Conservation (phyloP, 2,113 vertebrate species). For the Archilochus colubris region DNA sequence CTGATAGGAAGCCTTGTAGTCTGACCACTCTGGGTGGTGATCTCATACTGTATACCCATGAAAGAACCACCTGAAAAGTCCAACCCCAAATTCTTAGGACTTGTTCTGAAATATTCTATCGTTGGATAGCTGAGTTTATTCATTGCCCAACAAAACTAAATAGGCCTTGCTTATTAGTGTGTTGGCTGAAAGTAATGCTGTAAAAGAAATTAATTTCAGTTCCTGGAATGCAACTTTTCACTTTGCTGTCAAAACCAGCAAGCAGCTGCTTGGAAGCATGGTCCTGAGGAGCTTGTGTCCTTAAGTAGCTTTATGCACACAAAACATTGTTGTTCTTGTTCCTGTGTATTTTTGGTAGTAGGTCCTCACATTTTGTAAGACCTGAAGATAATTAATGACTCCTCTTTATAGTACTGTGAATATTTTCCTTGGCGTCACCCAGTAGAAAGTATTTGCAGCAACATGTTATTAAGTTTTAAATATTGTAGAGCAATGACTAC, state of each 20-base stretch:
- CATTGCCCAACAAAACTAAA: neutral
- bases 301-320: neutral
- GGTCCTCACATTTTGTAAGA: neutral
- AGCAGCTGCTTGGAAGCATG: neutral
- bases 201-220: neutral
- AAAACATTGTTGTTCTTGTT: neutral
- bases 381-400: conserved; percentile 18
- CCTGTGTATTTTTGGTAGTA: neutral
- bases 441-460: neutral
- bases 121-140: neutral
- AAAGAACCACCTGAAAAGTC: neutral
- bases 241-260: neutral
- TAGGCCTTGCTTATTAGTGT: neutral
- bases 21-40: neutral
- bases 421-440: neutral
- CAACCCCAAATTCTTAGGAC: neutral
- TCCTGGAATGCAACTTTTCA: neutral
- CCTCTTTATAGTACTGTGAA: neutral
- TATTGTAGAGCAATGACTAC: neutral
- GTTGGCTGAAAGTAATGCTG: neutral
- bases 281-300: neutral
- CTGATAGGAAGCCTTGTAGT: neutral
- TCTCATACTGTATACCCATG: neutral
- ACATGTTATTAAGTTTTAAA: conserved; percentile 12
- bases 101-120: neutral